Base-by-base conservation (phyloP, 1,140 invertebrate species). In the Trichonephila clavipes region DNA sequence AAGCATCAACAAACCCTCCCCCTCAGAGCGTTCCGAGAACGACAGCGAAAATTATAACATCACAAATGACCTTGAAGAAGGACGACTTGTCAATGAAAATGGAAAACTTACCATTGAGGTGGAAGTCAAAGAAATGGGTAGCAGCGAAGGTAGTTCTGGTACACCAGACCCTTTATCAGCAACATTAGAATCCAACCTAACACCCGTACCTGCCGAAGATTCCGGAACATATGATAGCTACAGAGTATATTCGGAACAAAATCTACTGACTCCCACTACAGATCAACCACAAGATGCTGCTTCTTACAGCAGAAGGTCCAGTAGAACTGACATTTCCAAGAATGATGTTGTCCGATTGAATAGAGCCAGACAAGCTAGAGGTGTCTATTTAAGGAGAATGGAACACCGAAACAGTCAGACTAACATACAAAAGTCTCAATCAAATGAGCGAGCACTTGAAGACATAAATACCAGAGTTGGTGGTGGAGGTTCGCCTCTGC, bases 231-330 rank as follows among this genome's bases (percentile, higher is more conserved):
- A 90, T 77, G 87, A 90, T 24, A 90, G 87, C 19, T 94, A 90
- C 28, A 77, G 85, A 24, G 92, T 93, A 0, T 93, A 93, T 66
- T 94, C 93, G 18, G 93, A 94, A 62, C 93, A 94, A 59, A 94
- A 94, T 18, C 28, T 81, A 28, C 62, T 85, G 3, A 10, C 87
- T 1, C 24, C 92, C 4, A 16, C 92, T 10, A 16, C 69, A 16
- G 92, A 69, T 2, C 62, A 21, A 12, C 40, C 87, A 24, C 81
- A 85, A 28, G 87, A 81, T 5, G 14, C 51, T 8, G 3, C 66
- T 62, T 24, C 40, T 8, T 34, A 72, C 5, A 61, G 21, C 61
- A 34, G 86, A 34, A 72, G 92, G 59, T 58, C 85, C 0, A 93
- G 92, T 28, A 88, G 92, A n/a, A 14, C 58, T 5, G 92, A 93